Base-by-base conservation (phyloP, 2,797 vertebrate genomes). In the Sylvia borin region DNA sequence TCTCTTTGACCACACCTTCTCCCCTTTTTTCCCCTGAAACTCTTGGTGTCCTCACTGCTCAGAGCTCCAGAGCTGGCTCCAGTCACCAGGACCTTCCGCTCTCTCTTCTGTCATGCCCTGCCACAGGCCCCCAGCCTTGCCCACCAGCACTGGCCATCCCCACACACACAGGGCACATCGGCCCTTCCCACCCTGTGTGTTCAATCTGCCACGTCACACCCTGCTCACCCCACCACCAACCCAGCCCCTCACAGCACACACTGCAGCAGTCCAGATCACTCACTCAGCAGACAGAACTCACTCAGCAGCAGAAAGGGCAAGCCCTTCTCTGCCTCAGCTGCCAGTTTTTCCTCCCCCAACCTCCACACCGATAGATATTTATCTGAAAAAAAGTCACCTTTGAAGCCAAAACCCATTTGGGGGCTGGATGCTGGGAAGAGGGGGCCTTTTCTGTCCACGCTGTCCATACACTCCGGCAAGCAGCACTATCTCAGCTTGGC, bases 251-350 rank as follows among this genome's bases (percentile, higher is more conserved):
- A 34, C 3, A 6, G 66, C 17, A 78, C 70, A 58, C 40, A 48
- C 8, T 20, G 72, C 83, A 64, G 57, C 7, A 16, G 40, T 51
- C 78, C 11, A 4, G n/a, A 90, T 53, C 77, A 34, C n/a, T 34
- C 51, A 45, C 86, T 92, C 95, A 71, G 71, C 77, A 91, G 29
- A 94, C 94, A 95, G 75, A 97, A 96, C 53, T 34, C 51, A 45
- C 86, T 92, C 95, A 71, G 71, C 77, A 91, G 29, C 94, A 95
- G 75, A 76, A 97, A 98, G 97, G 84, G 68, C 96, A 98, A 97
- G 91, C 94, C 95, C 91, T 95, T 93, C 95, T 88, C 89, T 86
- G 64, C 87, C 89, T 88, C 53, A 64, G 43, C 55, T 83, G 38
- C 61, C 72, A 62, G 16, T 15, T 84, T 53, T 57, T 19, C 50